Base-by-base conservation (phyloP, 2,113 vertebrate genomes). In the Toxotes jaculatrix region DNA sequence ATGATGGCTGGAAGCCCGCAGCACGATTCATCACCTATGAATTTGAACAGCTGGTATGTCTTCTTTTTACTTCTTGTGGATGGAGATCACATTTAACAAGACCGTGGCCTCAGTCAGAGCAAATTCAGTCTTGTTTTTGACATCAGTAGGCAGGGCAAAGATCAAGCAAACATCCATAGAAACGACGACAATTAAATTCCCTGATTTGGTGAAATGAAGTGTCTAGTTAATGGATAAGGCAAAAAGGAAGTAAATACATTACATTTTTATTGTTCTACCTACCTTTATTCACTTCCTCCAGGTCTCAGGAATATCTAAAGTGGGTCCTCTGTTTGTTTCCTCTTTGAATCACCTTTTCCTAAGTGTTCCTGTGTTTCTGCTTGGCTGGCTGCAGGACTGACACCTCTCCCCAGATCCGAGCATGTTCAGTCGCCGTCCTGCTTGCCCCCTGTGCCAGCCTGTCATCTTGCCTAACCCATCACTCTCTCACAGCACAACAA, bases 391-490 rank as follows among this genome's bases (percentile, higher is more conserved):
- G 82, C 81, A 87, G 91, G 93, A 93, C 90, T 94, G 93, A 93
- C 93, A 92, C 91, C 87, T 89, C 92, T 93, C 93, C 91, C 93
- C 89, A 88, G 89, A 92, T 91, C 89, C 89, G 78, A 86, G 88
- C 84, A 87, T 93, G 91, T 91, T 93, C 87, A 91, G 94, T 92
- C 90, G 90, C 90, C 88, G 85, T 92, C 86, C 92, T 89, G 88
- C 79, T 88, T 88, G 92, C 88, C 88, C 88, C 90, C 69, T 93
- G 90, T 94, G 94, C 93, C 92, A 91, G 87, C 86, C 92, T 95
- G 92, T 94, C 93, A 95, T 90, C 88, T 63, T 65, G 83, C 87
- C 88, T 77, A 87, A 87, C 78, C 90, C 92, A 82, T 93, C 91
- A 90, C 88, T 94, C 91, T 91, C 90, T 87, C 84, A 75, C 80